Percentiles rank a stretch among this genome's conserved stretches.
phyloP scores from a whole-genome alignment of 1,140 invertebrate species.

The Propsilocerus akamusi region DNA sequence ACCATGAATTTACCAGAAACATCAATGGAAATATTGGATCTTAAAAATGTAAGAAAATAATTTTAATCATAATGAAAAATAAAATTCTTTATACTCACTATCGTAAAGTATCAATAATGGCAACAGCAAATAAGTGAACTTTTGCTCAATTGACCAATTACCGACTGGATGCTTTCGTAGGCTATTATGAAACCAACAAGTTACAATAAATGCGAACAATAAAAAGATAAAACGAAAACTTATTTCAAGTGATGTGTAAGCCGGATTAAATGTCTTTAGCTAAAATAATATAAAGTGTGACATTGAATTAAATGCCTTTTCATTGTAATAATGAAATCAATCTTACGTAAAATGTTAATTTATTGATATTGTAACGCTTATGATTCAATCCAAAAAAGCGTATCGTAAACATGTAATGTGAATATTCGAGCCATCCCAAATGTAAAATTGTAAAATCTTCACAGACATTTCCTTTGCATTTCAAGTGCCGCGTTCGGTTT shows the following conservation, averaged over 20 bases:
- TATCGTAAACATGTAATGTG: conserved; percentile 71
- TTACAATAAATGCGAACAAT: conserved; percentile 64
- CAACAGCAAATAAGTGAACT: conserved; percentile 81
- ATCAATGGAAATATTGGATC: conserved; percentile 87
- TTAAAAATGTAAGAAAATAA: conserved; percentile 24
- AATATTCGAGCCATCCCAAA: conserved; percentile 75
- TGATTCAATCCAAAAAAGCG: conserved; percentile 71
- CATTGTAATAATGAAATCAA: conserved; percentile 19
- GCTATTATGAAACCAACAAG: conserved; percentile 79
- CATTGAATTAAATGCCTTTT: background rate
- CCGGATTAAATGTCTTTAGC: conserved; percentile 92
- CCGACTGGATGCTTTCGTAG: conserved; percentile 71
- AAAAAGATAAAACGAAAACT: conserved; percentile 92
- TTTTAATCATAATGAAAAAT: background rate
- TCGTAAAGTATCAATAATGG: conserved; percentile 83
- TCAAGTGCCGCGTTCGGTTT: conserved; percentile 45
- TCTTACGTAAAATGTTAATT: conserved; percentile 78
- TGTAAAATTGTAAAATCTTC: conserved; percentile 78
- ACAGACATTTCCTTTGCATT: conserved; percentile 64
- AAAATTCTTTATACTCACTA: conserved; percentile 38
- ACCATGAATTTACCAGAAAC: conserved; percentile 74
- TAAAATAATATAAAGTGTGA: conserved; percentile 32
- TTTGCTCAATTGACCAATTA: conserved; percentile 97
- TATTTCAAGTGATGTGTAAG: conserved; percentile 90
- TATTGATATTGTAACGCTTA: conserved; percentile 62